Evolutionary conservation across 2,113 vertebrate species (phyloP).

Genomic region (Lates calcarifer): DNA sequence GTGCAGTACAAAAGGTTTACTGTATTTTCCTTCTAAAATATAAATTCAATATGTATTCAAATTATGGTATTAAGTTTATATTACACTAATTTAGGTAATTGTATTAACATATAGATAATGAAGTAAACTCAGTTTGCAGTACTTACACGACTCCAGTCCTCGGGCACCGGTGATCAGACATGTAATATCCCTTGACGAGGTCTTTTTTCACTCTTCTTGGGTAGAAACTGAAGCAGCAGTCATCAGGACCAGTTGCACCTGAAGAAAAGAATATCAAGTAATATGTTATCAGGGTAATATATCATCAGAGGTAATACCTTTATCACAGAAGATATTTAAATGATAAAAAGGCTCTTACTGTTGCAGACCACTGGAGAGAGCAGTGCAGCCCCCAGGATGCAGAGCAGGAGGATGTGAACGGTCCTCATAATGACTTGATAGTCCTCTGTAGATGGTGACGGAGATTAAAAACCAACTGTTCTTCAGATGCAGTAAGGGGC

Average conservation of each 20-base stretch:
- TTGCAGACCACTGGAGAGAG: constrained; percentile 29
- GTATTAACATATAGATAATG: neutral
- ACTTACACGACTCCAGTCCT: constrained; percentile 67
- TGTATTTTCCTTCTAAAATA: too few species aligned
- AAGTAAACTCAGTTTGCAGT: neutral
- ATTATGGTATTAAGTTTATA: too few species aligned
- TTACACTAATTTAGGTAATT: too few species aligned
- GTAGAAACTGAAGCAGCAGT: constrained; percentile 72
- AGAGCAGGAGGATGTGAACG: constrained; percentile 60
- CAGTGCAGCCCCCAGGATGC: constrained; percentile 61
- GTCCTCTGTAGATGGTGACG: neutral
- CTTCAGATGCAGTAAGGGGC: fast-evolving
- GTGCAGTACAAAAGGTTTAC: too few species aligned
- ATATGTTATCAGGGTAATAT: fast-evolving
- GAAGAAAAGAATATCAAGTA: neutral
- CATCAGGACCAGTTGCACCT: constrained; percentile 16
- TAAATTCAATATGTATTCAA: too few species aligned
- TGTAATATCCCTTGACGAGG: fast-evolving
- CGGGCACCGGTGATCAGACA: constrained; percentile 39
- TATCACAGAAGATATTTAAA: fast-evolving
- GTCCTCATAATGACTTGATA: constrained; percentile 58
- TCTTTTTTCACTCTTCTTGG: fast-evolving
- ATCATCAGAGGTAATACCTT: neutral
- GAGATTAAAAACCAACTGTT: neutral
- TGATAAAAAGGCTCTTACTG: constrained; percentile 45